Base-by-base conservation (phyloP, 2,113 vertebrate species). In the Odontophorus gujanensis region DNA sequence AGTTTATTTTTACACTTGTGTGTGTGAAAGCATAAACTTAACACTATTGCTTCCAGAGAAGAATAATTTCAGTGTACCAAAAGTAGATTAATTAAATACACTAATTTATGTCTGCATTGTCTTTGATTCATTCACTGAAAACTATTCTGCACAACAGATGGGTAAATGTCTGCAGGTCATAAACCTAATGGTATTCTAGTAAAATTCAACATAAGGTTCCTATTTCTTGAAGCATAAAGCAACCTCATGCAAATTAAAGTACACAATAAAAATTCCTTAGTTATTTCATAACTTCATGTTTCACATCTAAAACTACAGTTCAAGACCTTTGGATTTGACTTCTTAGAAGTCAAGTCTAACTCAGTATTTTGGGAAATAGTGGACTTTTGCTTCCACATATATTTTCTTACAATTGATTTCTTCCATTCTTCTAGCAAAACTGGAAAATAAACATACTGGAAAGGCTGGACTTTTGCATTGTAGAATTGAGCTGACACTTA, bases 181-280 rank as follows among this genome's bases (percentile, higher is more conserved):
- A 98, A 97, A 97, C 81, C 87, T 96, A 97, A 96, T 89, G 66
- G 20, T 82, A 73, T 71, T 93, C 77, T 91, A 96, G 91, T 96
- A 97, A 96, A 93, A 96, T 92, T 95, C 76, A 95, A 57, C 93
- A 97, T 96, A 96, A 95, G 93, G 91, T 93, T 97, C 86, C 95
- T 94, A 88, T 77, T 96, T 93, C 83, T 96, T 90, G 92, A 97
- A 94, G 65, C 87, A 92, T 94, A 95, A 97, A 90, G 19, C 62
- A 96, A 95, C 71, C 89, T 92, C 59, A 93, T 92, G 57, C 48
- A 97, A 96, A 97, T 26, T 42, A 94, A 89, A 82, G 48, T 66
- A 81, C 34, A 83, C 7, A 25, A n/a, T 82, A 97, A 97, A 97
- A 97, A 89, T 92, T 67, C 85, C 30, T 86, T 90, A n/a, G 17